A percentile compares a stretch with the other conserved stretches of the same genome.
phyloP scores from a whole-genome alignment of 1,140 invertebrate species.

The Paracyclopina nana region DNA sequence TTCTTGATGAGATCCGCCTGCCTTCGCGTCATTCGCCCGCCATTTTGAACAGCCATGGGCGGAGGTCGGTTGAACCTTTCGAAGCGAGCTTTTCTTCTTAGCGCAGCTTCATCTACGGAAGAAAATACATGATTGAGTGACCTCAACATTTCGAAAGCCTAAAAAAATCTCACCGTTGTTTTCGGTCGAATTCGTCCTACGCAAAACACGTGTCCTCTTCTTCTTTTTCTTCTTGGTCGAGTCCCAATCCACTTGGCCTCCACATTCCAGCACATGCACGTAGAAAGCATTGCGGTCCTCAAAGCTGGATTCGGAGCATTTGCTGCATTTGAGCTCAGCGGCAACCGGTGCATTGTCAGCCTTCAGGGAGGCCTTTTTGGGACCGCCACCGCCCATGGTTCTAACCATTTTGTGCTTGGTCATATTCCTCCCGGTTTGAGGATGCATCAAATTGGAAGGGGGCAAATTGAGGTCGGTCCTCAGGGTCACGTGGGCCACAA shows the following conservation, averaged over 20 bases:
- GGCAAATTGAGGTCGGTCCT: neutral
- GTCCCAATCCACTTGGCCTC: slow-evolving; percentile 1
- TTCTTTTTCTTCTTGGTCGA: neutral
- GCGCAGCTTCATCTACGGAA: neutral
- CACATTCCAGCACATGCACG: slow-evolving; percentile 13
- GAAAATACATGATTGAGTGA: neutral
- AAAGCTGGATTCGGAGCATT: neutral
- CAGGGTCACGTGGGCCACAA: neutral
- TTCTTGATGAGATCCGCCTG: neutral
- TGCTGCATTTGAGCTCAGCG: neutral
- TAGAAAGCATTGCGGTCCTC: neutral
- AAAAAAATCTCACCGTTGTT: neutral
- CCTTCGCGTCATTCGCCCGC: neutral
- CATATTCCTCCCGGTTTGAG: neutral
- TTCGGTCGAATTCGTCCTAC: neutral
- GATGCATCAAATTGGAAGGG: neutral
- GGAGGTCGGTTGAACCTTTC: neutral
- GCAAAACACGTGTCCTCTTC: neutral
- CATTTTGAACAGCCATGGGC: too few relatives aligned
- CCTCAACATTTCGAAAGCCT: neutral
- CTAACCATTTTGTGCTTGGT: neutral
- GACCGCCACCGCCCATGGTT: neutral
- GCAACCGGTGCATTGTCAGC: neutral
- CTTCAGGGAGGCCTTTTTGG: neutral
- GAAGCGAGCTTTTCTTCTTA: neutral